Conservation (phyloP, 37 sponge, comb jelly and placozoan genomes). For the Lycopodina hypogea region DNA sequence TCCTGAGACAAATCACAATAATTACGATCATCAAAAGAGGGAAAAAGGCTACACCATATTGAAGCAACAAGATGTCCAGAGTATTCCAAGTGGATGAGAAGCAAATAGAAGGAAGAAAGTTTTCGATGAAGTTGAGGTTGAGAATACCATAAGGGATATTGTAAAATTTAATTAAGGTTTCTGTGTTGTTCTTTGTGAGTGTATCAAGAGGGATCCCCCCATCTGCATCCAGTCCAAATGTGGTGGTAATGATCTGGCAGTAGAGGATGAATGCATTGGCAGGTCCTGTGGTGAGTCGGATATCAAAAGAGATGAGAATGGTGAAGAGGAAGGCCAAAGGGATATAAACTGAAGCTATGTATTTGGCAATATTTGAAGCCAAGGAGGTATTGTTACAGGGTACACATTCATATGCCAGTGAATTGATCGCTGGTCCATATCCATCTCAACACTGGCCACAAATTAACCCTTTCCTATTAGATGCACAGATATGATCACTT, state of each 20-base stretch:
- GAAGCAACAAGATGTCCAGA: constrained; percentile 17
- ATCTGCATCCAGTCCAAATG: constrained; percentile 14
- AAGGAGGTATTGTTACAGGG: background rate
- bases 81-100: constrained; percentile 19
- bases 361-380: constrained; percentile 12
- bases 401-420: constrained; percentile 22
- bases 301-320: constrained; percentile 49
- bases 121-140: constrained; percentile 41
- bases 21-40: constrained; percentile 50
- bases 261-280: constrained; percentile 61
- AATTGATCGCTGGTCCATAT: constrained; percentile 24
- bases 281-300: constrained; percentile 52
- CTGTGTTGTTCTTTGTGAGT: background rate
- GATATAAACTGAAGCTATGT: constrained; percentile 16
- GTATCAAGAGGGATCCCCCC: constrained; percentile 10
- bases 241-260: constrained; percentile 32
- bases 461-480: constrained; percentile 27
- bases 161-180: constrained; percentile 12
- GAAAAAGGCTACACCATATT: constrained; percentile 40
- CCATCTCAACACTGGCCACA: constrained; percentile 46
- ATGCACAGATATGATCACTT: constrained; percentile 8
- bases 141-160: constrained; percentile 40
- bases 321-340: constrained; percentile 37
- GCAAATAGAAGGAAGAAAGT: constrained; percentile 15
- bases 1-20: constrained; percentile 7